These are phyloP conservation scores for Callocephalon fimbriatum DNA, from an alignment of 2,113 vertebrate genomes.

Conservation along the genomic window DNA sequence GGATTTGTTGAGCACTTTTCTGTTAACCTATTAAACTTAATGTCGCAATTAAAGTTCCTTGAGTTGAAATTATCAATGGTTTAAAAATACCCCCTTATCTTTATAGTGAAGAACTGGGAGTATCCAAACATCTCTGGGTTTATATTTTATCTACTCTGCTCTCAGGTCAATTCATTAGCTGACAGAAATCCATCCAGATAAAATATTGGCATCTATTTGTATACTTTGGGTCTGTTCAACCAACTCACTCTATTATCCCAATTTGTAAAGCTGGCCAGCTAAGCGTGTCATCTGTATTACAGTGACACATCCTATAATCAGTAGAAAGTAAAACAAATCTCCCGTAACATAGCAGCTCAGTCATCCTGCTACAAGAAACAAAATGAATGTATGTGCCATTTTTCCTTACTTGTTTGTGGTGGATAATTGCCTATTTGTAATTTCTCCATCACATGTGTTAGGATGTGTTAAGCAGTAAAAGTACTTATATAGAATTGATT, in stretches of 20 bases:
- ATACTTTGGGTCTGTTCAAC: not conserved
- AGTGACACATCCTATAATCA: conserved; percentile 6
- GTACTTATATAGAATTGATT: not conserved
- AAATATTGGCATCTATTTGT: conserved; percentile 24
- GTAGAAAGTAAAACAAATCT: conserved; percentile 51
- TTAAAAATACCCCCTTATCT: not conserved
- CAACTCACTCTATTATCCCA: conserved; percentile 16
- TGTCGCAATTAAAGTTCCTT: not conserved
- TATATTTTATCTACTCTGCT: not conserved
- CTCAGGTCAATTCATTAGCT: not conserved
- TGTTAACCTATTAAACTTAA: not conserved
- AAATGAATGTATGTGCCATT: not conserved
- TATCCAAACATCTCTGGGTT: not conserved
- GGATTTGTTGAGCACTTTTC: not conserved
- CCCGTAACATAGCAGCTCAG: not conserved
- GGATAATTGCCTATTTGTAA: not conserved
- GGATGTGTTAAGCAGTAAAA: not conserved
- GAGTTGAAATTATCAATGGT: not conserved
- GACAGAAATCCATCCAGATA: conserved; percentile 1
- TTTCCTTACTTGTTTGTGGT: not conserved
- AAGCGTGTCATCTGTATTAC: conserved; percentile 3
- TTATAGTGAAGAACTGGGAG: not conserved
- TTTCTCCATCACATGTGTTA: not conserved
- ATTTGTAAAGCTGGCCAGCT: conserved; percentile 35
- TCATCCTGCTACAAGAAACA: not conserved